Evolutionary conservation across 2,888 invertebrate species (phyloP).

Genomic region (Eueremaeus valkanovi): DNA sequence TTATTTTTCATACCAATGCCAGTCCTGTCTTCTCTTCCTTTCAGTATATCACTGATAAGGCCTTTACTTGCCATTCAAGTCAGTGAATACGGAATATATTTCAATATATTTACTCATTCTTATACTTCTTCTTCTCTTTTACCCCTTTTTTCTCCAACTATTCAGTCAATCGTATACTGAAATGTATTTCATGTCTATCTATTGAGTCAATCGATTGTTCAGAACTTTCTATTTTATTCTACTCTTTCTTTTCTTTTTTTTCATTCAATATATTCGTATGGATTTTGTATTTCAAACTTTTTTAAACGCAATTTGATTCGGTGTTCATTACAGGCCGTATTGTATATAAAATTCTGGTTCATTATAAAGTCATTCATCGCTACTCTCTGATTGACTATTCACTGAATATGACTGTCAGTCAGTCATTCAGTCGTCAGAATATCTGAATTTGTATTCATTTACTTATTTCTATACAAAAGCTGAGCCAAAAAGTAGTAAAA

Average conservation of each 20-base stretch:
- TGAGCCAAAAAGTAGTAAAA: no score
- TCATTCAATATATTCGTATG: neutral
- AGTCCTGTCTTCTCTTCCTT: neutral
- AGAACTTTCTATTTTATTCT: neutral
- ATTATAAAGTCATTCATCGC: neutral
- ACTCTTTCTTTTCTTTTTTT: neutral
- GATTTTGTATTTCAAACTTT: neutral
- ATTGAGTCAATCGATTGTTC: neutral
- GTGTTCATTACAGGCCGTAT: neutral
- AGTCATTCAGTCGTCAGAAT: neutral
- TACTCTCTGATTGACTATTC: neutral
- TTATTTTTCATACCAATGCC: conserved; percentile 8
- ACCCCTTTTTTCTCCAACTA: neutral
- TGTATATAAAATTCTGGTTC: neutral
- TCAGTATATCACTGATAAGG: neutral
- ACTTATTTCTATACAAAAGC: no score
- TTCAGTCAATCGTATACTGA: neutral
- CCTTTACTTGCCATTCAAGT: neutral
- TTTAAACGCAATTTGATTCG: neutral
- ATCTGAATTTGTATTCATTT: neutral
- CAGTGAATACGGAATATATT: neutral
- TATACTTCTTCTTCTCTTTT: neutral
- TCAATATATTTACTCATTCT: neutral
- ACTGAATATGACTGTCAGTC: neutral
- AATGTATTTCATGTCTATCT: neutral